phyloP scores from a whole-genome alignment of 1,140 invertebrate species.

The Teleopsis dalmanni region DNA sequence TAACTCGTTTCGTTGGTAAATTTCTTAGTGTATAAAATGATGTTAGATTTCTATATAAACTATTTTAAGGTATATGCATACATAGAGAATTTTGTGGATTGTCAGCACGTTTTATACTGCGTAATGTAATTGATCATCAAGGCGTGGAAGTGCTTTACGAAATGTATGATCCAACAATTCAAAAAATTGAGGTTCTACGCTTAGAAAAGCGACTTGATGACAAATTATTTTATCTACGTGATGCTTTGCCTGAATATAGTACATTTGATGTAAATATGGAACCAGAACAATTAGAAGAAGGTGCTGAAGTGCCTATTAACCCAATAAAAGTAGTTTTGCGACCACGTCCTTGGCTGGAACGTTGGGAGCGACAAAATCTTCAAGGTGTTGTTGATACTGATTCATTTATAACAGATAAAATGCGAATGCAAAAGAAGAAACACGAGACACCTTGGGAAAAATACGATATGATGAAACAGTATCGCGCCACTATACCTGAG shows the following conservation, averaged over 20 bases:
- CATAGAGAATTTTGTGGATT: slow-evolving; percentile 71
- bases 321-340: slow-evolving; percentile 76
- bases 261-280: slow-evolving; percentile 93
- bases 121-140: slow-evolving; percentile 89
- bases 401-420: slow-evolving; percentile 53
- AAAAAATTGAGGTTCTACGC: slow-evolving; percentile 79
- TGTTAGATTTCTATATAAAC: not conserved
- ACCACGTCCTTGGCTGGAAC: slow-evolving; percentile 74
- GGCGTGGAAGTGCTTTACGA: slow-evolving; percentile 74
- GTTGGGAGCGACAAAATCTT: slow-evolving; percentile 76
- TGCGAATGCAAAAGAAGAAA: slow-evolving; percentile 51
- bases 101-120: slow-evolving; percentile 72
- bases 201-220: slow-evolving; percentile 92
- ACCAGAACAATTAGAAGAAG: slow-evolving; percentile 68
- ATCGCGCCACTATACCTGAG: slow-evolving; percentile 75
- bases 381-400: slow-evolving; percentile 66
- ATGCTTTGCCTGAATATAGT: slow-evolving; percentile 88
- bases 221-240: slow-evolving; percentile 81
- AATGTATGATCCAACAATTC: slow-evolving; percentile 89
- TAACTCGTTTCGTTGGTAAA: slow-evolving; percentile 75
- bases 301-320: slow-evolving; percentile 77
- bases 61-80: slow-evolving; percentile 79
- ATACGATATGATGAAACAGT: slow-evolving; percentile 90
- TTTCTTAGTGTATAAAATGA: not conserved
- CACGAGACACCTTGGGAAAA: slow-evolving; percentile 73